A percentile compares a stretch with the other conserved stretches of the same genome.
These are phyloP conservation scores for Ammospiza caudacuta DNA, from an alignment of 2,113 vertebrate species.

Conservation along the genomic window DNA sequence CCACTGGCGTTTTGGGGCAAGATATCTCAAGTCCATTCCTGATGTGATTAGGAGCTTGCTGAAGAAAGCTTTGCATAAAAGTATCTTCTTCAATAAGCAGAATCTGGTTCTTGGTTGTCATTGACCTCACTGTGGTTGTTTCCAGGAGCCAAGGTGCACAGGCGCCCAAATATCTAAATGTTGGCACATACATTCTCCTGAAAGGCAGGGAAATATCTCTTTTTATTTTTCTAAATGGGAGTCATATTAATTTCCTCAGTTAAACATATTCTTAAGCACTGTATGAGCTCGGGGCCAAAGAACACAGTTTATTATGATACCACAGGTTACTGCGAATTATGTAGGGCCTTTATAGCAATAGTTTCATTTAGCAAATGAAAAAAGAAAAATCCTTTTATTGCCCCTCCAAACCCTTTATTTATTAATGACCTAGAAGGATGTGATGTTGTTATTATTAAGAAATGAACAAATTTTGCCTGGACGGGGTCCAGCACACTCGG, in stretches of 20 bases:
- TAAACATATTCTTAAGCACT: not conserved
- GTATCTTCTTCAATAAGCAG: not conserved
- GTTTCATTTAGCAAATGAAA: not conserved
- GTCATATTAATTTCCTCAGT: not conserved
- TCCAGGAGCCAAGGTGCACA: not conserved
- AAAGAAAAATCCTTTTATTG: not conserved
- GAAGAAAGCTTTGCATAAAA: not conserved
- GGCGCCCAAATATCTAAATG: not conserved
- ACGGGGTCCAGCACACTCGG: not conserved
- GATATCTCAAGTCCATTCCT: not conserved
- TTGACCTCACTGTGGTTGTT: not conserved
- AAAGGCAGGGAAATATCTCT: not conserved
- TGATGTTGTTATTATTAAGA: not conserved
- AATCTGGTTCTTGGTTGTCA: not conserved
- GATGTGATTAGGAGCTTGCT: not conserved
- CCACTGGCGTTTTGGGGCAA: accelerated
- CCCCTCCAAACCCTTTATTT: constrained; percentile 31
- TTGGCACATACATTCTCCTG: not conserved
- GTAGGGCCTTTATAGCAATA: not conserved
- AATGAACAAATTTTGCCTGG: not conserved
- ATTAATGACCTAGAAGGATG: constrained; percentile 4
- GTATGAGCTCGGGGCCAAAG: not conserved
- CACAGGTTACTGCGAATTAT: not conserved
- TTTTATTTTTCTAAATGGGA: not conserved
- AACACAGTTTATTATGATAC: not conserved